Base-by-base conservation (phyloP, 1,140 invertebrate species). In the Prorops nasuta region DNA sequence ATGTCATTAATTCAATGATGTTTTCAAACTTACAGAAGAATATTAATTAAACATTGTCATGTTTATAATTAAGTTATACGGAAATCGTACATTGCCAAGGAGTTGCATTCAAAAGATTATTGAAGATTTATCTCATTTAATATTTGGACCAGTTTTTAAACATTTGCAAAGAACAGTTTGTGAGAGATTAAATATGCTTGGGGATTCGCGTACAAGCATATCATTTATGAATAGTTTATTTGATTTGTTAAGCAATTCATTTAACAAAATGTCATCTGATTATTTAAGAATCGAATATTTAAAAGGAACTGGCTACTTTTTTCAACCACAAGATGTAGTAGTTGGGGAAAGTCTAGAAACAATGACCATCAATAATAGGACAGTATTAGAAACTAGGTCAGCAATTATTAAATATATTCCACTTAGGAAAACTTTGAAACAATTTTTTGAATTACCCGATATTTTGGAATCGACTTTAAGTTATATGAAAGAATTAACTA, bases 361-460 rank as follows among this genome's bases (percentile, higher is more conserved):
- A 6, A 6, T 7, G 12, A 28, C 24, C 12, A 6, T 28, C 12
- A 6, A 12, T 28, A 6, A 28, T 6, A 12, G 12, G 12, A 12
- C 12, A 28, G 6, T 28, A 28, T 6, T 28, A 6, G 24, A 28
- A 28, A 28, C 24, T 7, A 6, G 12, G 6, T 7, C 6, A 7
- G 24, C 6, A 6, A 28, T 28, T 28, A 12, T 28, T 28, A 28
- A 58, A 24, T 51, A 46, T 22, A 54, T 54, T 36, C 48, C 54
- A 6, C 14, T 58, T 34, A 44, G 53, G 15, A 44, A 51, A 16
- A 45, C 54, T 39, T 47, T 62, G 28, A 31, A 56, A 42, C 40
- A 36, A n/a, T 49, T 59, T 46, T 54, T 62, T 34, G 53, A 62
- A 40, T 16, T 59, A 6, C 50, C 53, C 2, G 47, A 40, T 6